Conservation (phyloP, 2,113 vertebrate genomes). For the Sceloporus undulatus region DNA sequence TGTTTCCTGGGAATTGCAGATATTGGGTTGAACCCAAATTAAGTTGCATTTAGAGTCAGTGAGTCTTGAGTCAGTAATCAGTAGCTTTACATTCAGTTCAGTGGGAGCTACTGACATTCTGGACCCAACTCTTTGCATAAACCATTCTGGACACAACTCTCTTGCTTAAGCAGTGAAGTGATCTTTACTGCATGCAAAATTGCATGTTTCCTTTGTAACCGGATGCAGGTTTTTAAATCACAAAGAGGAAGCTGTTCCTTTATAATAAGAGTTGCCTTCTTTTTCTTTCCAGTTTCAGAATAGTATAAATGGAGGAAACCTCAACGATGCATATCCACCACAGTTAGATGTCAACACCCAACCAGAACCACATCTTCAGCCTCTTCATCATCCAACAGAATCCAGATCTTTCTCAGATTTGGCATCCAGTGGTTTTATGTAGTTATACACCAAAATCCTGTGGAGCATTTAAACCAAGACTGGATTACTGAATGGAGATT, state of each 20-base stretch:
- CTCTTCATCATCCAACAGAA: constrained; percentile 75
- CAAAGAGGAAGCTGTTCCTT: constrained; percentile 28
- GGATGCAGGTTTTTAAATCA: not conserved
- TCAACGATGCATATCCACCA: constrained; percentile 74
- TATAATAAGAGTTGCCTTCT: constrained; percentile 54
- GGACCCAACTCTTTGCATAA: not conserved
- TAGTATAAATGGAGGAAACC: constrained; percentile 70
- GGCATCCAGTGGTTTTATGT: constrained; percentile 78
- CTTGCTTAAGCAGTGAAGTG: not conserved
- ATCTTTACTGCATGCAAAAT: not conserved
- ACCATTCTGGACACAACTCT: too few species aligned
- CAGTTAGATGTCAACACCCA: constrained; percentile 73
- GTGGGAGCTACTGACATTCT: too few species aligned
- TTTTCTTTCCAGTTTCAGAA: constrained; percentile 77
- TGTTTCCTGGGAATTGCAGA: not conserved
- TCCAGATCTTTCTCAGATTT: constrained; percentile 79
- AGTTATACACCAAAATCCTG: constrained; percentile 61
- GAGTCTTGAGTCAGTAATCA: not conserved
- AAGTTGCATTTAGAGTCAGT: not conserved
- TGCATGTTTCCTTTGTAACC: not conserved
- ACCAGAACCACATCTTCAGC: constrained; percentile 67
- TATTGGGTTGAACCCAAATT: not conserved
- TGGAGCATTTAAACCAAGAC: constrained; percentile 52
- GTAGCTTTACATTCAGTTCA: not conserved
- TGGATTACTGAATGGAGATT: constrained; percentile 45